Evolutionary conservation across 2,797 vertebrate genomes (phyloP), one percentile per base, ranked within the genome.

Genomic region (Eospalax fontanierii): DNA sequence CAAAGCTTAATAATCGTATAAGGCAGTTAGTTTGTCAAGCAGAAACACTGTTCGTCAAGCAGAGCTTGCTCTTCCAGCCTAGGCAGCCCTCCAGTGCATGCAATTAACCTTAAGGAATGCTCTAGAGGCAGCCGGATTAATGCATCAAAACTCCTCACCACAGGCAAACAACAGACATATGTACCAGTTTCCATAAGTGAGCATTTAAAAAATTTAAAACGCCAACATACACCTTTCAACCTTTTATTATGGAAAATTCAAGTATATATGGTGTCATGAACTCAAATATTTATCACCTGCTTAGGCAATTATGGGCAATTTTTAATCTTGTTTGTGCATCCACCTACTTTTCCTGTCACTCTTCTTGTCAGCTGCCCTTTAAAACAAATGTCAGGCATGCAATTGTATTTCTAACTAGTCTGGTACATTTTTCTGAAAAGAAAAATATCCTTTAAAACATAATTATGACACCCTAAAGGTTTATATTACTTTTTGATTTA

Each of bases 61-160:
- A 83, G 87, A 71, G 14, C 57, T 24, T 61, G 79, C 75, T 94
- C 80, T 90, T 4, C 8, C 61, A 87, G 86, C 79, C 79, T 75
- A 87, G 76, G 11, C 66, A 81, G 78, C 43, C 95, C 86, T 92
- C 85, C 15, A 84, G 40, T 40, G 35, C 79, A 94, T 30, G 50
- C 87, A 97, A 95, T 94, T 96, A 97, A 92, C 86, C 86, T 95
- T 33, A 76, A 18, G 73, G 79, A 94, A 95, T 95, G 86, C 75
- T 92, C 71, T 63, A 43, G 75, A 96, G 86, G 83, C 73, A 91
- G 50, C 43, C 3, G 19, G 28, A 81, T 6, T 84, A 78, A 95
- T 66, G 86, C 87, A 90, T 85, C 74, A 76, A 85, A 95, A 90
- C 33, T 78, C 66, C 73, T 86, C 87, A 95, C 66, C n/a, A 84